A percentile compares a stretch with the other conserved stretches of the same genome.
These are phyloP conservation scores for Festucalex cinctus DNA, from an alignment of 2,113 vertebrate species.

Conservation along the genomic window DNA sequence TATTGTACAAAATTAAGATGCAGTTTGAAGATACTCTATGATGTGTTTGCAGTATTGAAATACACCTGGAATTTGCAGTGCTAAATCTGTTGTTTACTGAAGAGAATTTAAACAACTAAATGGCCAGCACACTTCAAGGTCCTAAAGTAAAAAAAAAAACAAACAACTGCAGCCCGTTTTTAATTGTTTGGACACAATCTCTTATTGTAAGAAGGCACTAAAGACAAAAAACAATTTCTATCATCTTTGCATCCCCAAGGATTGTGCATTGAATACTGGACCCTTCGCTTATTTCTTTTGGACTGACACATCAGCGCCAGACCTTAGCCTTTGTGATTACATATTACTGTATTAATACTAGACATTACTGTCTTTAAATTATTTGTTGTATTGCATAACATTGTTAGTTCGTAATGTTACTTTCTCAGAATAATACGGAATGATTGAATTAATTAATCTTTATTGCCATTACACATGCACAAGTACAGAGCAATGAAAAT, in stretches of 20 bases:
- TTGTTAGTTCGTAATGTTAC: too few species aligned
- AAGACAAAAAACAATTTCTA: background rate
- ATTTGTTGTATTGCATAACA: too few species aligned
- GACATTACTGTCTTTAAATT: too few species aligned
- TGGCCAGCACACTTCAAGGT: background rate
- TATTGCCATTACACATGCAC: too few species aligned
- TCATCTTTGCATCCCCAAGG: conserved; percentile 10
- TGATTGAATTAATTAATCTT: too few species aligned
- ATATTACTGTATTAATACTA: too few species aligned
- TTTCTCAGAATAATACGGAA: too few species aligned
- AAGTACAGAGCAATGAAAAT: too few species aligned
- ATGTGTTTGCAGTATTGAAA: background rate
- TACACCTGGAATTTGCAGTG: background rate
- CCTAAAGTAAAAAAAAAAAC: background rate
- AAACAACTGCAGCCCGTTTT: background rate
- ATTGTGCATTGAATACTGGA: background rate
- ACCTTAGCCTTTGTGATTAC: too few species aligned
- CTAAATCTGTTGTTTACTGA: background rate
- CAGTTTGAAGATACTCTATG: background rate
- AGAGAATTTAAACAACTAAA: background rate
- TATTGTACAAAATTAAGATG: background rate
- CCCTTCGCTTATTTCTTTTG: conserved; percentile 5
- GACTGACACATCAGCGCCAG: too few species aligned
- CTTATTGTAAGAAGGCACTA: background rate
- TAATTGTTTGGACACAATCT: conserved; percentile 1